Evolutionary conservation across 53 echinoderm and acorn worm species (phyloP), one percentile per base, ranked within the genome.

Genomic region (Antedon mediterranea): DNA sequence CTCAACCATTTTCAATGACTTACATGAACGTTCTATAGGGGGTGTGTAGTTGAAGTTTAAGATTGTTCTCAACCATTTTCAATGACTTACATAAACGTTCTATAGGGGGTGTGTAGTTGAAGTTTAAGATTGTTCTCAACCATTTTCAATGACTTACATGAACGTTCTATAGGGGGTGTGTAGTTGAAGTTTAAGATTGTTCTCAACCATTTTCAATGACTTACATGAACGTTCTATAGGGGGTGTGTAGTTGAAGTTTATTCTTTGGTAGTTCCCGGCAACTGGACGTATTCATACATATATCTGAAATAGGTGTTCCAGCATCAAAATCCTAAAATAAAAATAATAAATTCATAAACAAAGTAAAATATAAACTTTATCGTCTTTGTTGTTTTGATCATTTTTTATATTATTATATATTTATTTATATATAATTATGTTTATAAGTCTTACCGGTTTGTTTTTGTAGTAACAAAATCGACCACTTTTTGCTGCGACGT

Each of bases 211-310:
- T 11, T 37, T 37, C 4, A 37, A 37, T n/a, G 57, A 90, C 94
- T 91, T 77, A 93, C 94, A 84, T 71, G 83, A 85, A 91, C 31
- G 81, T 80, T 32, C 86, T 86, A 72, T 80, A 77, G 0, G 94
- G 94, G 6, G 94, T 93, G 32, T 85, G 85, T 20, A 93, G 79
- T 72, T 89, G 86, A 0, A 97, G 26, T 33, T 76, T 76, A 34
- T 76, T 76, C 34, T 33, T 76, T 28, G 32, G 76, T 26, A 32
- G 23, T 14, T 76, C 76, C 26, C 34, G 13, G 34, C 32, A 32
- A 32, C 33, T 85, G 30, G 97, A 92, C 14, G 92, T 79, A 70
- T 92, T 97, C 97, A 97, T 97, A 71, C 84, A 80, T 27, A 97
- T 88, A 20, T 97, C 92, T 23, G 78, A 81, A 33, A 92, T 84